Conservation (phyloP, 2,113 vertebrate genomes). For the Thunnus thynnus region DNA sequence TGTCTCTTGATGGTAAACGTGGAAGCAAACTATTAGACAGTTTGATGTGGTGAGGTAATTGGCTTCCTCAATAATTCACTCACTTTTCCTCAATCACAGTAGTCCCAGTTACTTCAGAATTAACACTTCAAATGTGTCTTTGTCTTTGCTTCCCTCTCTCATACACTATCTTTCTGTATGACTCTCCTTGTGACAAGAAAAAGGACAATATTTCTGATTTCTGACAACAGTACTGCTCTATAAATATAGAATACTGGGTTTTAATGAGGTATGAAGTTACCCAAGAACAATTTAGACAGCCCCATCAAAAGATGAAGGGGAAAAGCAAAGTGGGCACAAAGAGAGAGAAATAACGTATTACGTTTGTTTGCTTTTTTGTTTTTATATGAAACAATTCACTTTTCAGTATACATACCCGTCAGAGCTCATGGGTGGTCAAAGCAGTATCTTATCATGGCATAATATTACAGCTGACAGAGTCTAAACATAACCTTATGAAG, state of each 20-base stretch:
- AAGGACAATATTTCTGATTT: neutral
- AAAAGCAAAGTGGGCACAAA: neutral
- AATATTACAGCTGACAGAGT: constrained; percentile 1
- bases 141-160: neutral
- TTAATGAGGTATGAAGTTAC: constrained; percentile 19
- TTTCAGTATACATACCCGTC: neutral
- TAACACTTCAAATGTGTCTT: constrained; percentile 4
- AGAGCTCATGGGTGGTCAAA: neutral
- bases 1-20: neutral
- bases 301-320: neutral
- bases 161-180: neutral
- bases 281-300: neutral
- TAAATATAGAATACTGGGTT: neutral
- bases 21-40: neutral
- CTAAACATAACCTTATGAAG: neutral
- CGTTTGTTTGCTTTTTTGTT: neutral
- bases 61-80: constrained; percentile 18
- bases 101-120: constrained; percentile 7
- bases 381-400: neutral
- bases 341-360: neutral
- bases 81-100: constrained; percentile 1
- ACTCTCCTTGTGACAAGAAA: neutral
- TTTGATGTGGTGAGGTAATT: constrained; percentile 16
- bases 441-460: too few relatives aligned
- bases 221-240: neutral